Conservation (phyloP, 2,797 vertebrate genomes). For the Alca torda region DNA sequence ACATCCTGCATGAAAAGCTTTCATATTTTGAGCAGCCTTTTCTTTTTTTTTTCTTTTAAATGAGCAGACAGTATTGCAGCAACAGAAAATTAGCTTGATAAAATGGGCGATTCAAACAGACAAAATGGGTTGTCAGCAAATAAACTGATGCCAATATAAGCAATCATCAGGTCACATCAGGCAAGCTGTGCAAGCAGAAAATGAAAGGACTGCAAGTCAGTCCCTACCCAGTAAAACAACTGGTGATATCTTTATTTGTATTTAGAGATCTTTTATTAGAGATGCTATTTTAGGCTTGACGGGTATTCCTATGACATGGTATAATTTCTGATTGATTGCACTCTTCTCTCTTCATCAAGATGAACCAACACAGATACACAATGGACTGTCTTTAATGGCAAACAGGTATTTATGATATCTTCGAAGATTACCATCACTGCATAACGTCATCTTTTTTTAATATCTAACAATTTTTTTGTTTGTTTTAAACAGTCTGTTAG, state of each 20-base stretch:
- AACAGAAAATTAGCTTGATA: neutral
- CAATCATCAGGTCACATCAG: slow-evolving; percentile 36
- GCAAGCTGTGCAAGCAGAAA: slow-evolving; percentile 52
- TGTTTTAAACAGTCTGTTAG: neutral
- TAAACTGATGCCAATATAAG: slow-evolving; percentile 55
- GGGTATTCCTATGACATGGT: neutral
- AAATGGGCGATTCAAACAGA: slow-evolving; percentile 19
- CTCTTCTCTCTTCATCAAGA: slow-evolving; percentile 3
- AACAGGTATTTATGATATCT: neutral
- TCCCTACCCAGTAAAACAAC: neutral
- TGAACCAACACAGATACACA: neutral
- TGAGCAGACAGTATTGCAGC: neutral
- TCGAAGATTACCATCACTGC: neutral
- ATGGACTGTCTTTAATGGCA: neutral
- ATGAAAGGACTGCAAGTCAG: neutral
- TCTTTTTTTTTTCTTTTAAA: neutral
- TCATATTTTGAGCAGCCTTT: neutral
- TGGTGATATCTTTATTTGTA: neutral
- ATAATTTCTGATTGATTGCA: slow-evolving; percentile 31
- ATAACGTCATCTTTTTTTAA: neutral
- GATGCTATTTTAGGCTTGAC: neutral
- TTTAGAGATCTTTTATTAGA: neutral
- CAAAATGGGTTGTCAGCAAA: slow-evolving; percentile 55
- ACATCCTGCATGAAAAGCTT: neutral
- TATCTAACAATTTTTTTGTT: neutral